Percentiles rank a stretch among this genome's conserved stretches.
Evolutionary conservation across 1,140 invertebrate species (phyloP).

Genomic region (Acarapis woodi): DNA sequence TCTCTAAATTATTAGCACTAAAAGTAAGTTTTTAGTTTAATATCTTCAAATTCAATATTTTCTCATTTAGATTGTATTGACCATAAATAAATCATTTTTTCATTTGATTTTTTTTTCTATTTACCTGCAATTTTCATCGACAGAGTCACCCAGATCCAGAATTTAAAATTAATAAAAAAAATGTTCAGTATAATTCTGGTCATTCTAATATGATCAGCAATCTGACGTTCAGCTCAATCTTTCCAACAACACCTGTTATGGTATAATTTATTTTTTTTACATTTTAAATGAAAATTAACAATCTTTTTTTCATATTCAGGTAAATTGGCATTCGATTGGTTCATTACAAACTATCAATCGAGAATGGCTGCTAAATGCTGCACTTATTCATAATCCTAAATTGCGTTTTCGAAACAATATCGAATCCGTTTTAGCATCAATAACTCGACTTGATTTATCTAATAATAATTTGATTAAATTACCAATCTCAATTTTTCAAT

Average conservation of each 20-base stretch:
- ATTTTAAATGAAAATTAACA: no score
- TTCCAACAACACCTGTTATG: conserved; percentile 59
- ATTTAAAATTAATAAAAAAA: conserved; percentile 52
- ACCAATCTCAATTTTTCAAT: conserved; percentile 48
- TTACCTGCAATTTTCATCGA: no score
- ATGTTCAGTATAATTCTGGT: conserved; percentile 24
- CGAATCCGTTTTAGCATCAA: conserved; percentile 40
- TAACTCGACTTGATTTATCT: conserved; percentile 78
- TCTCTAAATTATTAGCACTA: conserved; percentile 39
- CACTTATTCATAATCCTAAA: conserved; percentile 49
- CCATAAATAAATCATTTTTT: no score
- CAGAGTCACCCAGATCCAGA: conserved; percentile 43
- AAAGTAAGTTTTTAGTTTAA: no score
- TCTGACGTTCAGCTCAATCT: conserved; percentile 26
- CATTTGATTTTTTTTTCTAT: no score
- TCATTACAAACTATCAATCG: conserved; percentile 27
- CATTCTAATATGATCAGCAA: conserved; percentile 2
- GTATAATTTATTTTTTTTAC: no score
- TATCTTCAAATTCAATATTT: no score
- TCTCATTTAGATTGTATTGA: no score
- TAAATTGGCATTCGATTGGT: conserved; percentile 58
- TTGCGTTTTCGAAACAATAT: conserved; percentile 23
- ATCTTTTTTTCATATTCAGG: no score
- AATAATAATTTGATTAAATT: conserved; percentile 52
- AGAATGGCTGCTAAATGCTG: conserved; percentile 53